A percentile compares a stretch with the other conserved stretches of the same genome.
Evolutionary conservation across 2,797 vertebrate genomes (phyloP).

Genomic region (Hoplostethus mediterraneus): DNA sequence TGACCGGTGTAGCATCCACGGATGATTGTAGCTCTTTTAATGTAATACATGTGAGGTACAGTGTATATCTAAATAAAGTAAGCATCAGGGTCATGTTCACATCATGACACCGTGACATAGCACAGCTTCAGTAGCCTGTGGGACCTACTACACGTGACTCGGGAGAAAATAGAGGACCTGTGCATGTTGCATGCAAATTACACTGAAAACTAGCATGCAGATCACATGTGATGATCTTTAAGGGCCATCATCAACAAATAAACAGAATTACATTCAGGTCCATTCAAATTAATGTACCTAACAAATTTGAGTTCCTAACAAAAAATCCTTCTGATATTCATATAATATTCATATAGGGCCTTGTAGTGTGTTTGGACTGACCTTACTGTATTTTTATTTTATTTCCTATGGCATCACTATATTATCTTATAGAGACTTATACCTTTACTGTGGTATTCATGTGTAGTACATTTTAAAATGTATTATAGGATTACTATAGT

Average conservation of each 20-base stretch:
- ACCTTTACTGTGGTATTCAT: no score
- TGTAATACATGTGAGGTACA: constrained; percentile 50
- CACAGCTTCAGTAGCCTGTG: constrained; percentile 20
- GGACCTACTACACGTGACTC: constrained; percentile 39
- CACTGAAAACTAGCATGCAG: constrained; percentile 45
- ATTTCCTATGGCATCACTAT: no score
- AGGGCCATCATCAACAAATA: background rate
- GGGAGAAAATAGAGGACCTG: constrained; percentile 22
- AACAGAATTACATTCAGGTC: constrained; percentile 6
- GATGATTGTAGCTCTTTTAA: constrained; percentile 61
- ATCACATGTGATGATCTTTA: constrained; percentile 4
- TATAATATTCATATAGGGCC: background rate
- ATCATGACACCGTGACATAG: constrained; percentile 35
- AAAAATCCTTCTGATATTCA: no score
- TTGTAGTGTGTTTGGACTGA: no score
- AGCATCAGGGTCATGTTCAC: constrained; percentile 45
- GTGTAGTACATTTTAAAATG: no score
- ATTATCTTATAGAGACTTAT: no score
- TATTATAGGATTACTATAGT: no score
- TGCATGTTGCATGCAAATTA: constrained; percentile 69
- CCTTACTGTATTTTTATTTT: no score
- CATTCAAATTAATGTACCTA: background rate
- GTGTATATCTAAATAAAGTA: constrained; percentile 45
- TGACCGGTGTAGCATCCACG: constrained; percentile 28
- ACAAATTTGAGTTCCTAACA: no score